phyloP scores from a whole-genome alignment of 2,888 invertebrate genomes.

The Habrosyne pyritoides region DNA sequence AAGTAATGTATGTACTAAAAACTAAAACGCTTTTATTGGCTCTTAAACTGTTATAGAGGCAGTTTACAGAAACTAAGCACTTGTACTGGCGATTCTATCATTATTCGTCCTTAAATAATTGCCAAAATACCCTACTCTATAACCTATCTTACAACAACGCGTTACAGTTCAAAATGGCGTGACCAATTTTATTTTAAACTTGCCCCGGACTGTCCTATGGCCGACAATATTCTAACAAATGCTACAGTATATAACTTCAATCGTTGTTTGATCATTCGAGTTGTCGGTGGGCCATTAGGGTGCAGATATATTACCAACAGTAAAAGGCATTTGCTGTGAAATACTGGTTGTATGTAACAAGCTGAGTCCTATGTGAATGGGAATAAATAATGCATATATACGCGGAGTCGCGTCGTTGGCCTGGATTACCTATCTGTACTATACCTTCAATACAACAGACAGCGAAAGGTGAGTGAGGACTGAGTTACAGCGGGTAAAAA shows the following conservation, averaged over 20 bases:
- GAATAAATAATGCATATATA: constrained; percentile 49
- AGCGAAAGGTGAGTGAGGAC: constrained; percentile 14
- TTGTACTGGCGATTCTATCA: not conserved
- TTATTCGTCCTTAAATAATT: not conserved
- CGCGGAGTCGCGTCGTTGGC: constrained; percentile 28
- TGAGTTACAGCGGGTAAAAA: constrained; percentile 19
- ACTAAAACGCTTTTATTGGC: not conserved
- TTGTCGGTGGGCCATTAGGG: constrained; percentile 7
- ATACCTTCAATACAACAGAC: not conserved
- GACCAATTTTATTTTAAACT: not conserved
- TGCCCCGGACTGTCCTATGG: not conserved
- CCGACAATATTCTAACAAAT: constrained; percentile 5
- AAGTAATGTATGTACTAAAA: not conserved
- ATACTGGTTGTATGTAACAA: constrained; percentile 25
- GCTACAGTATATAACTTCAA: constrained; percentile 5
- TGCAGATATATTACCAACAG: constrained; percentile 5
- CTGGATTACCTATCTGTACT: constrained; percentile 48
- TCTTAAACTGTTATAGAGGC: not conserved
- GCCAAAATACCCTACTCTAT: not conserved
- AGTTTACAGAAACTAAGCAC: constrained; percentile 1
- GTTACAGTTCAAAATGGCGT: not conserved
- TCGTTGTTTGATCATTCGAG: constrained; percentile 4
- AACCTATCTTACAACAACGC: not conserved
- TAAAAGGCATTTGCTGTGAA: constrained; percentile 21
- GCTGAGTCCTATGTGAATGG: constrained; percentile 34